Conservation (phyloP, 1,140 invertebrate species). For the Brachionus plicatilis region DNA sequence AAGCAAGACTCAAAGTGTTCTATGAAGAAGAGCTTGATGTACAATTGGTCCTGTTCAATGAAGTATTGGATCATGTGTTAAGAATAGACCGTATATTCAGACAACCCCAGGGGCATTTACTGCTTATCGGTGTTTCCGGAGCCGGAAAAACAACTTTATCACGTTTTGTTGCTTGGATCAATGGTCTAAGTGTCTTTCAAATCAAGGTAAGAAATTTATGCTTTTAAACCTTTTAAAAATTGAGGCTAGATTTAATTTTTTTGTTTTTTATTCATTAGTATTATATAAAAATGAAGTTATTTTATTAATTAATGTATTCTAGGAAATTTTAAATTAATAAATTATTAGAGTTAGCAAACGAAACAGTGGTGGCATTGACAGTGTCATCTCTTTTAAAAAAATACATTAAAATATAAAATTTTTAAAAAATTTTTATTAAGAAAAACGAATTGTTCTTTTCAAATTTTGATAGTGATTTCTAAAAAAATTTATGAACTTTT, state of each 20-base stretch:
- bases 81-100: constrained; percentile 97
- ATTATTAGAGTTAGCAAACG: no score
- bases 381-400: no score
- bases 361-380: no score
- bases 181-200: constrained; percentile 95
- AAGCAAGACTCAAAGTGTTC: constrained; percentile 94
- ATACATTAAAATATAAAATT: no score
- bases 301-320: no score
- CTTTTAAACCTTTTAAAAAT: no score
- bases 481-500: no score
- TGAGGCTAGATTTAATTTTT: neutral
- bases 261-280: neutral
- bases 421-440: no score
- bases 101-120: constrained; percentile 73
- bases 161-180: constrained; percentile 99
- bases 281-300: no score
- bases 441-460: no score
- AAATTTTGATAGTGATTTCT: no score
- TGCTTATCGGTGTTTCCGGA: constrained; percentile 74
- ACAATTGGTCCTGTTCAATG: constrained; percentile 92
- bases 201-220: constrained; percentile 62
- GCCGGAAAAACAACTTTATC: constrained; percentile 98
- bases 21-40: constrained; percentile 99
- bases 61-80: constrained; percentile 95
- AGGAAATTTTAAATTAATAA: no score